Evolutionary conservation across 2,888 invertebrate genomes (phyloP).

Genomic region (Scrobipalpa atriplicella): DNA sequence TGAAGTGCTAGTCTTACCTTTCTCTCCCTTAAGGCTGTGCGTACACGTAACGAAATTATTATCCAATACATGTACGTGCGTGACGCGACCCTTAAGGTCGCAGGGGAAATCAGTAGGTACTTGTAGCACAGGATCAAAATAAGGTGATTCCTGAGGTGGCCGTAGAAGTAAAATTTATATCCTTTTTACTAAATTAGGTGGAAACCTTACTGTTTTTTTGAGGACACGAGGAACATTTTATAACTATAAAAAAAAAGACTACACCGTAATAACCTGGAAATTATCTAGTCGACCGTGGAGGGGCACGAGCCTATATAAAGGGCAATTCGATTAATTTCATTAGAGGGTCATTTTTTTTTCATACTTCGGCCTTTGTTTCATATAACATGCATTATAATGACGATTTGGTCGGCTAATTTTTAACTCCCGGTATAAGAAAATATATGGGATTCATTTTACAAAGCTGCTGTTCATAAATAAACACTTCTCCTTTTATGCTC

Average conservation of each 20-base stretch:
- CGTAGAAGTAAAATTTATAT: conserved; percentile 6
- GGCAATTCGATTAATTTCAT: too few species aligned
- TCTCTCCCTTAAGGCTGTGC: background rate
- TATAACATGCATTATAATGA: too few species aligned
- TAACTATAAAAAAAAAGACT: too few species aligned
- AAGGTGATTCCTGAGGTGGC: conserved; percentile 17
- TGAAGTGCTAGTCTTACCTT: background rate
- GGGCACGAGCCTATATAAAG: too few species aligned
- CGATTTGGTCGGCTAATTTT: too few species aligned
- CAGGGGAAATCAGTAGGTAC: conserved; percentile 39
- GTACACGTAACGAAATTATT: conserved; percentile 32
- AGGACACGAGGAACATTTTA: background rate
- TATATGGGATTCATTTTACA: background rate
- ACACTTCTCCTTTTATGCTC: background rate
- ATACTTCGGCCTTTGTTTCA: too few species aligned
- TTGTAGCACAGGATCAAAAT: conserved; percentile 17
- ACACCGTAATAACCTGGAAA: too few species aligned
- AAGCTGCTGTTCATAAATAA: background rate
- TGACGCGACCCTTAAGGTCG: conserved; percentile 30
- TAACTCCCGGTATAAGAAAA: too few species aligned
- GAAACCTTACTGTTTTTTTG: background rate
- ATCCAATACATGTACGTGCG: conserved; percentile 34
- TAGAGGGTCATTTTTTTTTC: too few species aligned
- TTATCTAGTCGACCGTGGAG: too few species aligned
- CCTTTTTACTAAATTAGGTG: background rate